These are phyloP conservation scores for Epinotia brunnichana DNA, from an alignment of 2,888 invertebrate species.

Conservation along the genomic window DNA sequence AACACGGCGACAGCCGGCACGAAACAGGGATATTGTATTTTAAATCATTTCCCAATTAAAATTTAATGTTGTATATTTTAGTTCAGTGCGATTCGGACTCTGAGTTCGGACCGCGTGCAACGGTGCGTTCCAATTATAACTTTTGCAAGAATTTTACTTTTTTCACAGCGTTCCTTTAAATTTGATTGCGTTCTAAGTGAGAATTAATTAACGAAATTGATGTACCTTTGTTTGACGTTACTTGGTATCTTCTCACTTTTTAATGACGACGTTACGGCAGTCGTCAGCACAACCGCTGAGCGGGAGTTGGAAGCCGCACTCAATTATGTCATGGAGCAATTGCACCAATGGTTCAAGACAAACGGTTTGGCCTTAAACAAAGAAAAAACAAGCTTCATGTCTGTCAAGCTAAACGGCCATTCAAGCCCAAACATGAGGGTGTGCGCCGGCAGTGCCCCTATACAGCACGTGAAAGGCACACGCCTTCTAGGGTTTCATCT, in stretches of 20 bases:
- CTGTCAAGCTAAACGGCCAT: no score
- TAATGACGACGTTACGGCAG: no score
- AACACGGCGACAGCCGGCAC: constrained; percentile 36
- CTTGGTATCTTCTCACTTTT: constrained; percentile 7
- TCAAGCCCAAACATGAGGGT: no score
- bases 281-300: no score
- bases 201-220: constrained; percentile 39
- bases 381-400: no score
- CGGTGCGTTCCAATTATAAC: constrained; percentile 44
- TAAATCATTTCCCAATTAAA: constrained; percentile 42
- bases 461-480: no score
- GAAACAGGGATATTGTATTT: constrained; percentile 36
- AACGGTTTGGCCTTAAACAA: no score
- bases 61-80: constrained; percentile 40
- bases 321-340: no score
- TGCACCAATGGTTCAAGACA: no score
- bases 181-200: constrained; percentile 35
- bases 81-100: constrained; percentile 18
- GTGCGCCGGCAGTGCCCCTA: no score
- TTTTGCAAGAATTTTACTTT: constrained; percentile 30
- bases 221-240: constrained; percentile 24
- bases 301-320: no score
- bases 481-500: no score
- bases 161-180: constrained; percentile 34
- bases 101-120: constrained; percentile 25